Evolutionary conservation across 2,113 vertebrate species (phyloP).

Genomic region (Polypterus senegalus): DNA sequence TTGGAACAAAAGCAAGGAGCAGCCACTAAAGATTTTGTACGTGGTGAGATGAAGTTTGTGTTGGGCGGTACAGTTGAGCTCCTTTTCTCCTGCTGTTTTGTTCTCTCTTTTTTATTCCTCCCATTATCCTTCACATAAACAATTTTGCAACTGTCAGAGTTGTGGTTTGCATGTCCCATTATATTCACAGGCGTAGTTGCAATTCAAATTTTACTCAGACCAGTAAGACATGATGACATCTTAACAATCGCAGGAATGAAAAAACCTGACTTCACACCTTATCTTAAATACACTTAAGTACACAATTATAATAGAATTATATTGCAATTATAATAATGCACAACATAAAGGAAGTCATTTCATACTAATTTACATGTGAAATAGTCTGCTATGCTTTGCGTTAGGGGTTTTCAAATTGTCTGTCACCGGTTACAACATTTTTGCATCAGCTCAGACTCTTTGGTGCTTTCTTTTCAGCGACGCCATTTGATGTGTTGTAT

Average conservation of each 20-base stretch:
- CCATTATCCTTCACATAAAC: conserved; percentile 14
- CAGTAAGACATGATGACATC: conserved; percentile 5
- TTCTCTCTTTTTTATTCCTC: not conserved
- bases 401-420: conserved; percentile 8
- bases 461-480: too few species aligned
- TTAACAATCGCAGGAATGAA: conserved; percentile 10
- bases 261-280: conserved; percentile 3
- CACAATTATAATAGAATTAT: conserved; percentile 22
- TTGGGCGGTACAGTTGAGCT: too few species aligned
- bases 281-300: conserved; percentile 24
- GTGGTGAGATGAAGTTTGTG: too few species aligned
- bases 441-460: not conserved
- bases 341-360: conserved; percentile 24
- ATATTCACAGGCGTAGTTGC: conserved; percentile 3
- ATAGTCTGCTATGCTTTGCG: conserved; percentile 4
- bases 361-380: conserved; percentile 28
- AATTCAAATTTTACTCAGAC: conserved; percentile 13
- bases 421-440: not conserved
- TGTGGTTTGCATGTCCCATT: conserved; percentile 11
- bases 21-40: too few species aligned
- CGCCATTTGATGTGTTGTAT: too few species aligned
- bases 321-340: conserved; percentile 18
- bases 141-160: conserved; percentile 7
- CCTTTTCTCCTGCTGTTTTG: too few species aligned
- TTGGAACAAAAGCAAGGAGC: too few species aligned